Evolutionary conservation across 2,113 vertebrate species (phyloP), one percentile per base, ranked within the genome.

Genomic region (Uropsilus gracilis): DNA sequence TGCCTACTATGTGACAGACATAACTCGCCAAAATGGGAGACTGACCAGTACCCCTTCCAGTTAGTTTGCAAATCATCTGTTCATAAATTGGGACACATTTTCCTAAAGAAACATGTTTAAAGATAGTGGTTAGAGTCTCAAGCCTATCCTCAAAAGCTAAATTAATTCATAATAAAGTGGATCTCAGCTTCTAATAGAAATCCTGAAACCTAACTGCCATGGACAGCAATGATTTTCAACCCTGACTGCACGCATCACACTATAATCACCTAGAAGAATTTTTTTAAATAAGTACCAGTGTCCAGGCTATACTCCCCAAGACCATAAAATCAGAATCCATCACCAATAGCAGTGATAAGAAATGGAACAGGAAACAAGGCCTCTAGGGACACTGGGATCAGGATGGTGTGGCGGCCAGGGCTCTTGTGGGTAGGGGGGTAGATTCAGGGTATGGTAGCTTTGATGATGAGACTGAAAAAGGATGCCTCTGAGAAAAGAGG

Each of bases 101-200:
- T 94, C 75, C 89, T 85, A 73, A 93, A 64, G 89, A 75, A 69
- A 90, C 22, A 69, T 42, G 50, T 77, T 66, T 93, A 26, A 37
- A 94, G 75, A 77, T 53, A 89, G 18, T 81, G 69, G n/a, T 81
- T 82, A 87, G 26, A 44, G 42, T 91, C 69, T 83, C 78, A 83
- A 46, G 46, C 44, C 46, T 91, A 89, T 57, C 32, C 50, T 86
- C 39, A 89, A 83, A 89, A 61, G 75, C 59, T 76, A 84, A 94
- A 83, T 93, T 90, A 86, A 81, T 82, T 85, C 55, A 94, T 82
- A 80, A 91, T 89, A 59, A 84, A 81, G 61, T 91, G 22, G 32
- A 95, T 81, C 46, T 76, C 55, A 86, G 24, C 48, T 61, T 84
- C 76, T 96, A 91, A 89, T 84, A 72, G 90, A 95, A 55, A 91